Conservation (phyloP, 2,113 vertebrate genomes). For the Urocolius indicus region DNA sequence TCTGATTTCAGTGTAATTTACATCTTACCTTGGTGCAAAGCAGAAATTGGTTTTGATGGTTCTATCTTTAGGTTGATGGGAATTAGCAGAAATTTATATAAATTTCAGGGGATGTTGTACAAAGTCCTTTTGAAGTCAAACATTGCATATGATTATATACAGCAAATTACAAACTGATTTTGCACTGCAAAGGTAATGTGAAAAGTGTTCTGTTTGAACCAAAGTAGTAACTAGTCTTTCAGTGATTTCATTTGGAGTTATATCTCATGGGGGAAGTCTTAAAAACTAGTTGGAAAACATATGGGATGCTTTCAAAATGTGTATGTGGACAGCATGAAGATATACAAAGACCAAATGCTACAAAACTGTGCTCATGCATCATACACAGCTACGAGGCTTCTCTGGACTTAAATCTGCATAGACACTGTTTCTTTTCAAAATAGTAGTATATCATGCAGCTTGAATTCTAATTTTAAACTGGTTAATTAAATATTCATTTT, state of each 20-base stretch:
- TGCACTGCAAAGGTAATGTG: not conserved
- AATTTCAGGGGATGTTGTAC: not conserved
- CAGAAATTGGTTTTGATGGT: not conserved
- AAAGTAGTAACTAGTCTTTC: not conserved
- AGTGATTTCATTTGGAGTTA: not conserved
- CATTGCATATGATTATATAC: not conserved
- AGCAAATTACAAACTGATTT: not conserved
- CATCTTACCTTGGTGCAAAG: not conserved
- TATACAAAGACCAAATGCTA: rapidly evolving
- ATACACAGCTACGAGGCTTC: not conserved
- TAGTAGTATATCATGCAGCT: not conserved
- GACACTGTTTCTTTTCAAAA: not conserved
- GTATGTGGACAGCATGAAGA: not conserved
- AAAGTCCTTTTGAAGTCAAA: not conserved
- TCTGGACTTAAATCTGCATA: not conserved
- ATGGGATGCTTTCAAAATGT: not conserved
- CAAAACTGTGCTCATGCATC: not conserved
- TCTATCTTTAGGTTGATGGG: not conserved
- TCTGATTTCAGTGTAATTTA: not conserved
- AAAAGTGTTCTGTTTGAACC: not conserved
- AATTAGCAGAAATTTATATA: not conserved
- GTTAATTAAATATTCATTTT: not conserved
- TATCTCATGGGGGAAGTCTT: not conserved
- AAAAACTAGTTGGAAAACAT: not conserved
- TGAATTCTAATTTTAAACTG: not conserved